Evolutionary conservation across 2,113 vertebrate genomes (phyloP).

Genomic region (Lampris megalopsis): DNA sequence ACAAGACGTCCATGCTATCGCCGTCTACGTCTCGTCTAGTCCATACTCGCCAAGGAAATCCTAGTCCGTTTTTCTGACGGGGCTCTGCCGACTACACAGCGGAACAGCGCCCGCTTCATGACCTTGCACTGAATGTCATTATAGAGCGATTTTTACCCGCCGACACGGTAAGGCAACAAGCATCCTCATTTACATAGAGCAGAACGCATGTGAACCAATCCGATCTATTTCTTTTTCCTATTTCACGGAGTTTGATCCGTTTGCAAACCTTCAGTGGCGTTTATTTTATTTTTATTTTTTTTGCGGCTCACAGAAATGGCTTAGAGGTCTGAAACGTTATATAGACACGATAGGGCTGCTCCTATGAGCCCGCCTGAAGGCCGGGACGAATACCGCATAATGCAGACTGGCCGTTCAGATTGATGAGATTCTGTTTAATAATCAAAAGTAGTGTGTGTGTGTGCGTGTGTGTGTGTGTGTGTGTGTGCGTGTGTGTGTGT

Average conservation of each 20-base stretch:
- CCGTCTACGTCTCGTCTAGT: constrained; percentile 14
- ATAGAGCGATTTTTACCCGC: constrained; percentile 57
- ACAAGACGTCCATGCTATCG: constrained; percentile 41
- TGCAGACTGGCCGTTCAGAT: constrained; percentile 14
- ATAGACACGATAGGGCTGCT: constrained; percentile 12
- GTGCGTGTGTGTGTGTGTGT: too few relatives aligned
- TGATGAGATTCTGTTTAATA: not conserved
- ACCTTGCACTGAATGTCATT: constrained; percentile 78
- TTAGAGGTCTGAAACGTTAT: not conserved
- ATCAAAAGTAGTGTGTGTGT: not conserved
- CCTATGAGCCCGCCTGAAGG: constrained; percentile 45
- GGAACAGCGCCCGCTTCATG: constrained; percentile 35
- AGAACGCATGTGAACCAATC: not conserved
- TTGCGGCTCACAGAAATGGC: not conserved
- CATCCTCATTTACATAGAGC: constrained; percentile 39
- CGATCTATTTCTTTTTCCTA: too few relatives aligned
- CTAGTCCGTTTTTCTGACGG: not conserved
- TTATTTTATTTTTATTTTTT: not conserved
- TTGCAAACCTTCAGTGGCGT: too few relatives aligned
- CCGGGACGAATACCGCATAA: constrained; percentile 57
- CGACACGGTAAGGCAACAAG: constrained; percentile 74
- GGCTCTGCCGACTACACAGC: not conserved
- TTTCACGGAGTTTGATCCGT: too few relatives aligned
- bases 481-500: too few relatives aligned
- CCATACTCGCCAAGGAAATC: not conserved